Evolutionary conservation across 2,797 vertebrate genomes (phyloP).

Genomic region (Falco rusticolus): DNA sequence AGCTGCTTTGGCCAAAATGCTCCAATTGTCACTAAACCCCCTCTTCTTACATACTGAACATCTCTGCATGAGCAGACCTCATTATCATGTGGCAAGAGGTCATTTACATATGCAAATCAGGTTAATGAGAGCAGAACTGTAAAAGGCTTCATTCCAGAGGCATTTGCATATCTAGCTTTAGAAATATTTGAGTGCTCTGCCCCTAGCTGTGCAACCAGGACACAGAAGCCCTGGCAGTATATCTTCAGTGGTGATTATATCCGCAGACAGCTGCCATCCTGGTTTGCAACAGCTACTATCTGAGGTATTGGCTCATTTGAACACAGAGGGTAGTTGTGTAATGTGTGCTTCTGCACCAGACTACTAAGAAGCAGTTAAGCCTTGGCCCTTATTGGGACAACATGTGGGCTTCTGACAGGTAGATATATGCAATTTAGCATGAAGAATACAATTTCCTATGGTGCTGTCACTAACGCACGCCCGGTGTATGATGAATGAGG

Average conservation of each 20-base stretch:
- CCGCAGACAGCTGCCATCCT: conserved; percentile 58
- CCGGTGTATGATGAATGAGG: conserved; percentile 21
- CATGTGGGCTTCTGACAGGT: conserved; percentile 61
- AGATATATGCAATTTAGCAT: conserved; percentile 48
- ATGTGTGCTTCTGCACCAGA: neutral
- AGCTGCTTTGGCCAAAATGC: conserved; percentile 38
- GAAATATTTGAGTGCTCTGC: conserved; percentile 66
- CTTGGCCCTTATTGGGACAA: conserved; percentile 53
- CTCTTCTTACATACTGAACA: conserved; percentile 56
- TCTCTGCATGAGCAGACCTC: conserved; percentile 63
- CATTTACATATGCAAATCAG: conserved; percentile 73
- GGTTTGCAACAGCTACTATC: conserved; percentile 55
- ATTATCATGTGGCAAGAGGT: conserved; percentile 71
- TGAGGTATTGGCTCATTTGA: conserved; percentile 12
- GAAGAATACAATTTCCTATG: conserved; percentile 27
- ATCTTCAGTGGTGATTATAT: conserved; percentile 59
- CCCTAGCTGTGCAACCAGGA: conserved; percentile 66
- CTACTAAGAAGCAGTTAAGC: conserved; percentile 56
- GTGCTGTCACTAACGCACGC: conserved; percentile 28
- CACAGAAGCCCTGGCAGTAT: conserved; percentile 64
- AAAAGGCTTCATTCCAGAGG: conserved; percentile 63
- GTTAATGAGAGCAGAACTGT: conserved; percentile 73
- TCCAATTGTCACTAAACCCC: neutral
- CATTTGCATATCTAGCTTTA: conserved; percentile 72
- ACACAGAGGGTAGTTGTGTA: conserved; percentile 55